Conservation (phyloP, 2,888 invertebrate species). For the Rotaria magnacalcarata region DNA sequence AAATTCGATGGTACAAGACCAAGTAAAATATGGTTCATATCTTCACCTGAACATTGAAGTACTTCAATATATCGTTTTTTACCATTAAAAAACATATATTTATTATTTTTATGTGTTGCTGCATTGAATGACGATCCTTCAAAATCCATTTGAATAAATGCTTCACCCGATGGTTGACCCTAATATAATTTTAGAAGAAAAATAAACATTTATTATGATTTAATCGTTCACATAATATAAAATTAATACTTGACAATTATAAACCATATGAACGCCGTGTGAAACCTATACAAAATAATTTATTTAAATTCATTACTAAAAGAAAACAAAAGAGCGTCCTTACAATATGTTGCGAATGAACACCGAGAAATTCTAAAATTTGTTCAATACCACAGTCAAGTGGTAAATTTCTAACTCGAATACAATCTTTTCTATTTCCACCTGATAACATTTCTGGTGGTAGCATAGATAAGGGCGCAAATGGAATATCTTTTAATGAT, state of each 20-base stretch:
- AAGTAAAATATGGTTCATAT: slow-evolving; percentile 77
- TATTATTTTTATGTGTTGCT: slow-evolving; percentile 86
- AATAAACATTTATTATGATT: background rate
- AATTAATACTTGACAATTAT: slow-evolving; percentile 81
- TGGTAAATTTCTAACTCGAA: slow-evolving; percentile 85
- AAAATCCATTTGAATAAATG: slow-evolving; percentile 97
- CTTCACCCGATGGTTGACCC: slow-evolving; percentile 97
- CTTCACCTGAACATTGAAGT: slow-evolving; percentile 97
- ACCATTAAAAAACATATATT: slow-evolving; percentile 71
- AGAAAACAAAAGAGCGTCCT: slow-evolving; percentile 64
- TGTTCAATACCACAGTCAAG: slow-evolving; percentile 96
- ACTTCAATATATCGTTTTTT: slow-evolving; percentile 76
- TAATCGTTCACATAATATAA: too few relatives aligned
- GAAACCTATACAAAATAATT: background rate
- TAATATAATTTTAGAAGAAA: slow-evolving; percentile 55
- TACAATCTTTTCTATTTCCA: slow-evolving; percentile 69
- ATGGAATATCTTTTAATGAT: slow-evolving; percentile 53
- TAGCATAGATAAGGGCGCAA: slow-evolving; percentile 46
- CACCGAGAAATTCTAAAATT: slow-evolving; percentile 90
- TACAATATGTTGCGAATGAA: slow-evolving; percentile 84
- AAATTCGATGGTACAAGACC: slow-evolving; percentile 35
- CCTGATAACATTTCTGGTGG: slow-evolving; percentile 38
- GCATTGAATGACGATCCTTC: slow-evolving; percentile 85
- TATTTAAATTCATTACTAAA: background rate
- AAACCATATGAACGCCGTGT: slow-evolving; percentile 92